Evolutionary conservation across 1,140 invertebrate species (phyloP).

Genomic region (Oryctes rhinoceros): DNA sequence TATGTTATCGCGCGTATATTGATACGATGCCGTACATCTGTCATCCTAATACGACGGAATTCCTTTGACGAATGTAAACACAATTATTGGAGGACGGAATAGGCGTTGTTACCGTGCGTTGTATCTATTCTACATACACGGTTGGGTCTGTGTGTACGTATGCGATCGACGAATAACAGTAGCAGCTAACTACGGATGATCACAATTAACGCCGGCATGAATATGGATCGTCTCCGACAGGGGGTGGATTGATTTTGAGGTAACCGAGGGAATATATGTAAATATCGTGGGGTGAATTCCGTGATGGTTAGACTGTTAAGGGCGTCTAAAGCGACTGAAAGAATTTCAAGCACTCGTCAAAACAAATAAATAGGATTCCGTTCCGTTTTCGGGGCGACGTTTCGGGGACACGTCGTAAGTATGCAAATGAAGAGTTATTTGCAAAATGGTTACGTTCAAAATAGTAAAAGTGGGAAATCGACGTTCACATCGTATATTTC

Average conservation of each 20-base stretch:
- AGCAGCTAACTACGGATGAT: conserved; percentile 9
- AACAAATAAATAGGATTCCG: no score
- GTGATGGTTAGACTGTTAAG: not conserved
- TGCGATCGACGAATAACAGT: not conserved
- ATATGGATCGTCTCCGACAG: not conserved
- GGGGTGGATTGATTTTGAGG: not conserved
- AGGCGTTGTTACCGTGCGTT: not conserved
- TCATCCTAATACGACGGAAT: not conserved
- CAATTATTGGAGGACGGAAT: not conserved
- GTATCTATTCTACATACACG: no score
- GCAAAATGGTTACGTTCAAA: no score
- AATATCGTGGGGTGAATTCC: not conserved
- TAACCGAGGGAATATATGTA: no score
- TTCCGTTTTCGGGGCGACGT: no score
- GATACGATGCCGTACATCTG: not conserved
- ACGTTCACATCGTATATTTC: no score
- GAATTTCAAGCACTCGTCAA: no score
- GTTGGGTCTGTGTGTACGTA: not conserved
- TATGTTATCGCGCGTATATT: not conserved
- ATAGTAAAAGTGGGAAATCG: no score
- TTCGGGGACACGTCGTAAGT: no score
- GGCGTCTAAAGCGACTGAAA: no score
- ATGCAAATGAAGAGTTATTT: no score
- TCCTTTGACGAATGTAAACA: not conserved
- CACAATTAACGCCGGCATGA: not conserved